Conservation (phyloP, 2,797 vertebrate genomes). For the Spheniscus humboldti region DNA sequence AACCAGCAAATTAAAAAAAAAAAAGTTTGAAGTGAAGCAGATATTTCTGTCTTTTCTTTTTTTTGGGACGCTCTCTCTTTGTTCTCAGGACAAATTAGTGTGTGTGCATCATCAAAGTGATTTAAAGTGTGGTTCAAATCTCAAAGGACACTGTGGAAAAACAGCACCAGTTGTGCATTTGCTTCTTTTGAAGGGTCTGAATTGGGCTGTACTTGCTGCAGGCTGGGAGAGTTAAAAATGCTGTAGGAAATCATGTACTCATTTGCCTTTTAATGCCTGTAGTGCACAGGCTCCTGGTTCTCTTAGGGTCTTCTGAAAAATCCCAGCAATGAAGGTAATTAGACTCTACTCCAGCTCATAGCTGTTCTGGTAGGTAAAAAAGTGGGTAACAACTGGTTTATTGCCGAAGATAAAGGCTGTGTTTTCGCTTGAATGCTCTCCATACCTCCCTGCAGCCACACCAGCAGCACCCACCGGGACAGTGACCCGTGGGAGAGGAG, state of each 20-base stretch:
- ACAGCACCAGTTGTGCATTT: neutral
- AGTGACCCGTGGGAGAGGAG: neutral
- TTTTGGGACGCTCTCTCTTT: neutral
- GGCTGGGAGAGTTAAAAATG: neutral
- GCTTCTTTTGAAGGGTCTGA: neutral
- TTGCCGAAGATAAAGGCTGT: neutral
- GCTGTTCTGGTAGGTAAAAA: neutral
- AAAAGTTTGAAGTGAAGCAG: slow-evolving; percentile 8
- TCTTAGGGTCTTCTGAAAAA: neutral
- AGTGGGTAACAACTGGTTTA: neutral
- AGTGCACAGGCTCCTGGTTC: neutral
- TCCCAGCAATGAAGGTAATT: neutral
- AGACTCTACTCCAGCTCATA: neutral
- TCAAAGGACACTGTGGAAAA: neutral
- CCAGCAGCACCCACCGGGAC: neutral
- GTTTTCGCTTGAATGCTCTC: neutral
- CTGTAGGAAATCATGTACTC: neutral
- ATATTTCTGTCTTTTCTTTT: neutral
- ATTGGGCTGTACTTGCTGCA: neutral
- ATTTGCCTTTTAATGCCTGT: neutral
- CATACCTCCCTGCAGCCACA: neutral
- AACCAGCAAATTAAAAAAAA: neutral
- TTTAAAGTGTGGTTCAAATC: neutral
- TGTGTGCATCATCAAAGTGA: neutral
- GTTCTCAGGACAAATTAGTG: neutral